Evolutionary conservation across 1,140 invertebrate genomes (phyloP).

Genomic region (Cecropterus lyciades): DNA sequence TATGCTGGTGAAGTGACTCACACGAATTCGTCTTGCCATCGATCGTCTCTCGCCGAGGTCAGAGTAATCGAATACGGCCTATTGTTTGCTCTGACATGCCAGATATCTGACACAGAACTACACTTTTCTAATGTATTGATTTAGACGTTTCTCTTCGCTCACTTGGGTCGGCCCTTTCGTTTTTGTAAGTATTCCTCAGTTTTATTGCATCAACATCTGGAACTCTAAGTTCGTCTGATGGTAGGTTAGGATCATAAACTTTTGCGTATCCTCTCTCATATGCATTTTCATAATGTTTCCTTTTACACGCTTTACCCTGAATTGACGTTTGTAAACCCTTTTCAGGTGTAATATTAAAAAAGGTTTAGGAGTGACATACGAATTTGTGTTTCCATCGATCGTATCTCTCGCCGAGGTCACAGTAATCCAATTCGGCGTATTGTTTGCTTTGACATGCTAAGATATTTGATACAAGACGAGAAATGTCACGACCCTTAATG

Average conservation of each 20-base stretch:
- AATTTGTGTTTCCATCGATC: conserved; percentile 23
- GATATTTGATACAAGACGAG: conserved; percentile 30
- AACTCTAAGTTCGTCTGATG: not conserved
- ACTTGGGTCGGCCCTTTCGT: not conserved
- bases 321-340: not conserved
- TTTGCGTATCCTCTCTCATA: not conserved
- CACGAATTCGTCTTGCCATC: conserved; percentile 70
- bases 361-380: conserved; percentile 16
- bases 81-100: conserved; percentile 55
- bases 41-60: conserved; percentile 71
- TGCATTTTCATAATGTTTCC: not conserved
- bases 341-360: conserved; percentile 21
- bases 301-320: not conserved
- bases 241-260: not conserved
- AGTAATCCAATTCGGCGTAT: conserved; percentile 24
- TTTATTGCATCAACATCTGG: conserved; percentile 2
- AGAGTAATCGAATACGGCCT: conserved; percentile 64
- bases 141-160: not conserved
- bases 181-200: conserved; percentile 1
- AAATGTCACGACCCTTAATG: conserved; percentile 20
- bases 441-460: conserved; percentile 25
- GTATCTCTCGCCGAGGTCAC: conserved; percentile 22
- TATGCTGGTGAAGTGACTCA: conserved; percentile 72
- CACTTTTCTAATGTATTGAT: conserved; percentile 22
- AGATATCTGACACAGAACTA: conserved; percentile 7